Conservation (phyloP, 2,113 vertebrate species). For the Channa maculata region DNA sequence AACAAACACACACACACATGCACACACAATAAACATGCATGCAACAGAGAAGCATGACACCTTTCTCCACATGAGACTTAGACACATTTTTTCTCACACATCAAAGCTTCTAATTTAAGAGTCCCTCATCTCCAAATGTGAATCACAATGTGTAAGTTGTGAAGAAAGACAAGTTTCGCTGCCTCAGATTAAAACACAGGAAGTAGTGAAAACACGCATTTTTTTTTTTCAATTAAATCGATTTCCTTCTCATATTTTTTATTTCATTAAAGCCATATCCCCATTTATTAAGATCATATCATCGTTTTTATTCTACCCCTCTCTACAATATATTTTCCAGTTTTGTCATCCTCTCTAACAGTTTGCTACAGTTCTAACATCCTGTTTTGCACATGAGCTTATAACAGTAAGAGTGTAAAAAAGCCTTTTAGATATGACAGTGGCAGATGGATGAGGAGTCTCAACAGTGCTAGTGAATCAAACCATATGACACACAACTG, state of each 20-base stretch:
- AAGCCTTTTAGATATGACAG: constrained; percentile 22
- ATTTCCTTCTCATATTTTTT: constrained; percentile 18
- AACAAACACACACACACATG: constrained; percentile 12
- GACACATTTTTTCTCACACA: constrained; percentile 74
- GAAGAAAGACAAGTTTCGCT: constrained; percentile 52
- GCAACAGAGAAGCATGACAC: constrained; percentile 65
- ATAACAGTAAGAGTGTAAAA: background rate
- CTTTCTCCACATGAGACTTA: constrained; percentile 71
- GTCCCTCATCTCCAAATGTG: constrained; percentile 68
- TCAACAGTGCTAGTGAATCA: background rate
- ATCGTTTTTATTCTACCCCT: constrained; percentile 5
- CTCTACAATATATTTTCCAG: constrained; percentile 4
- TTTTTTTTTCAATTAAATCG: constrained; percentile 36
- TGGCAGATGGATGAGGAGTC: constrained; percentile 3
- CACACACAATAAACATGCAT: constrained; percentile 45
- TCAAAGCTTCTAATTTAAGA: constrained; percentile 79
- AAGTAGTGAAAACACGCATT: constrained; percentile 45
- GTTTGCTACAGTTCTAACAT: constrained; percentile 18
- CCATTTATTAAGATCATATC: constrained; percentile 11
- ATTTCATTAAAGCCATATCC: background rate
- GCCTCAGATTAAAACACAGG: constrained; percentile 56
- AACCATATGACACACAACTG: too few species aligned
- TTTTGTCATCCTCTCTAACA: constrained; percentile 1
- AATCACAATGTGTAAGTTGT: constrained; percentile 68
- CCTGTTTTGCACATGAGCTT: constrained; percentile 5